Base-by-base conservation (phyloP, 2,797 vertebrate species). In the Acanthurus lineatus region DNA sequence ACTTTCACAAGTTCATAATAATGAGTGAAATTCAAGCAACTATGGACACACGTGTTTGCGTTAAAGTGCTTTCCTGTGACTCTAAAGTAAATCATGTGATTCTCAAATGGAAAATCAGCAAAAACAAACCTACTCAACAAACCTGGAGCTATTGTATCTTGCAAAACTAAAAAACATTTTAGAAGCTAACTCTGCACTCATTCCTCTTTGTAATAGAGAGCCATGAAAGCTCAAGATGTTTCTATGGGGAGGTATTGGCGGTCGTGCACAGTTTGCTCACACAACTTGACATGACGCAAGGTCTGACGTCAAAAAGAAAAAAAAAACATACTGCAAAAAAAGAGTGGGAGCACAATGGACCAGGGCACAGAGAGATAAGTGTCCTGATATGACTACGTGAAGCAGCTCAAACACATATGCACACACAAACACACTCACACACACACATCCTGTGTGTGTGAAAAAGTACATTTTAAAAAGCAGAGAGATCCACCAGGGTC, bases 31-130 rank as follows among this genome's bases (percentile, higher is more conserved):
- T 93, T 93, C 91, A 94, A 91, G 53, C 81, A 77, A 82, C 74
- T 73, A 62, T 73, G 25, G 56, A 83, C 66, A 81, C 62, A 78
- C 45, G 53, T 48, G 75, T 60, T 72, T 86, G 76, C 74, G 61
- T 90, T 94, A 95, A 95, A 95, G 94, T 94, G 95, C 95, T 93
- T 93, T 85, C 81, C 88, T 84, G 88, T 90, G 79, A 90, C 61
- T 67, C 81, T 86, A 81, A 79, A 86, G 81, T 54, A 89, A 59
- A 61, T 84, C 73, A 65, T 67, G 77, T 86, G 92, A 91, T 85
- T 81, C 82, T 79, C 9, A 81, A 83, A 47, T 20, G 49, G 66
- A 66, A 64, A 73, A 74, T 47, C 28, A 68, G 25, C 10, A 32
- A 68, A 56, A 67, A 76, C 10, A 81, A 64, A 73, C 2, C 64